Evolutionary conservation across 2,888 invertebrate species (phyloP).

Genomic region (Melinopterus prodromus): DNA sequence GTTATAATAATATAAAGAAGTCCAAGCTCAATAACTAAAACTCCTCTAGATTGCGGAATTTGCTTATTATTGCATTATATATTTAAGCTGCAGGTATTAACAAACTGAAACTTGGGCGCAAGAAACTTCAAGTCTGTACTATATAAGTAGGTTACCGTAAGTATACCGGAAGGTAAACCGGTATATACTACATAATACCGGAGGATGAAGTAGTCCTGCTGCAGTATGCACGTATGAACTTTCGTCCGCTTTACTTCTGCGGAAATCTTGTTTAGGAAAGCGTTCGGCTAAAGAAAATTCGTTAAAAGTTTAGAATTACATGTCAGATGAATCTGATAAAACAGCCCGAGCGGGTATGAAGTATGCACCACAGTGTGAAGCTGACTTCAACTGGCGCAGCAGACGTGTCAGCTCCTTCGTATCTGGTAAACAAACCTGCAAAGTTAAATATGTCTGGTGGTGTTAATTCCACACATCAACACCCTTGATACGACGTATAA

Average conservation of each 20-base stretch:
- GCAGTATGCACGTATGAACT: background rate
- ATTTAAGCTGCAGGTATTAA: background rate
- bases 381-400: background rate
- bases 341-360: background rate
- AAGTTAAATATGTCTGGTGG: slow-evolving; percentile 4
- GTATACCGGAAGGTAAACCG: background rate
- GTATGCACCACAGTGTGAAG: background rate
- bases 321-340: background rate
- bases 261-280: background rate
- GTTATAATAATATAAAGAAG: too few relatives aligned
- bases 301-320: slow-evolving; percentile 4
- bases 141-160: background rate
- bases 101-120: background rate
- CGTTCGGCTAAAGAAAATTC: background rate
- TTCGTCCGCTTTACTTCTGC: background rate
- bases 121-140: background rate
- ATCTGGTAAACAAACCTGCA: background rate
- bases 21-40: background rate
- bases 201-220: background rate
- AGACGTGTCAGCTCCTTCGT: background rate
- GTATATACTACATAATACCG: background rate
- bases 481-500: background rate
- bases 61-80: background rate
- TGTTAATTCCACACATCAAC: background rate
- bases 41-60: too few relatives aligned